Evolutionary conservation across 2,888 invertebrate genomes (phyloP).

Genomic region (Oasisia sp.): DNA sequence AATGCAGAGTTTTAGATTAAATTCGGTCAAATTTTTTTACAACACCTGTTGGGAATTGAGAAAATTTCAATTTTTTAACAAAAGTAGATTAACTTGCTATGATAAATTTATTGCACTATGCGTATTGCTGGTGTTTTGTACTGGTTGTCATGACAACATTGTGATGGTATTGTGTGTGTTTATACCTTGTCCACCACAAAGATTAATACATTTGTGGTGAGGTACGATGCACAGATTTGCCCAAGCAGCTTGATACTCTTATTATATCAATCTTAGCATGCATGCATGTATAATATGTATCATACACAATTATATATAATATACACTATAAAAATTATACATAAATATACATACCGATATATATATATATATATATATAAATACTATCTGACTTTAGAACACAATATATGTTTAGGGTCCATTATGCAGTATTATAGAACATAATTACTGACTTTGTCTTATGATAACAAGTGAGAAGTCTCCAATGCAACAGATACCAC

Average conservation of each 20-base stretch:
- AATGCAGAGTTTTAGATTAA: not conserved
- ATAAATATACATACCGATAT: not conserved
- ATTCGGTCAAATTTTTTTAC: not conserved
- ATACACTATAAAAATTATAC: too few relatives aligned
- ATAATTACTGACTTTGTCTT: not conserved
- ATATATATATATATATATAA: slow-evolving; percentile 19
- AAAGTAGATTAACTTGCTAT: not conserved
- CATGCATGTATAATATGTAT: too few relatives aligned
- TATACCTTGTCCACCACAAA: too few relatives aligned
- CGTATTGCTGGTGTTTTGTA: not conserved
- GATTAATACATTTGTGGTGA: too few relatives aligned
- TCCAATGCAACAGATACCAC: not conserved
- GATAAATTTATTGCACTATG: not conserved
- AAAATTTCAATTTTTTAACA: not conserved
- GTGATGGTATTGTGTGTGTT: too few relatives aligned
- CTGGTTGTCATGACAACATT: not conserved
- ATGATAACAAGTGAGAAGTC: not conserved
- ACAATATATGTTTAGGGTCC: not conserved
- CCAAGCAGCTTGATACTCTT: too few relatives aligned
- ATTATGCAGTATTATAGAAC: slow-evolving; percentile 8
- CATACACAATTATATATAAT: not conserved
- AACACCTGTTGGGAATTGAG: not conserved
- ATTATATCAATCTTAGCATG: too few relatives aligned
- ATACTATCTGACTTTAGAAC: not conserved
- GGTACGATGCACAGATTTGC: too few relatives aligned